These are phyloP conservation scores for Parelbella ahira DNA, from an alignment of 2,888 invertebrate species.

Conservation along the genomic window DNA sequence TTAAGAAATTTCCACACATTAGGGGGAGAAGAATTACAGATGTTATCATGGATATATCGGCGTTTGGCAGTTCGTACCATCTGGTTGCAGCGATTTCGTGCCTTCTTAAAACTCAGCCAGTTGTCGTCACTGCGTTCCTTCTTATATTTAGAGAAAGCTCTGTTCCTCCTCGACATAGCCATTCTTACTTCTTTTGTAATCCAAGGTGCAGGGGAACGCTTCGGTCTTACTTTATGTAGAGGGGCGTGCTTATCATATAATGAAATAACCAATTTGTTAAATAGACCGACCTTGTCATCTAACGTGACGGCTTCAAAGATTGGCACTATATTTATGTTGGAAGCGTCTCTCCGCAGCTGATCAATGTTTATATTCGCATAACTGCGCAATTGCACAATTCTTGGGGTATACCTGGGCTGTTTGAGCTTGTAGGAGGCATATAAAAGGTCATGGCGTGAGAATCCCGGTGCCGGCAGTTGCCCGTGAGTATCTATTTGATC, in stretches of 20 bases:
- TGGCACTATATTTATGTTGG: no score
- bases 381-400: background rate
- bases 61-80: background rate
- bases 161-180: background rate
- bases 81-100: background rate
- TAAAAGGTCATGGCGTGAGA: background rate
- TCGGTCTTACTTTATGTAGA: background rate
- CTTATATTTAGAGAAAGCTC: background rate
- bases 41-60: background rate
- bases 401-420: background rate
- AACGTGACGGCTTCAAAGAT: no score
- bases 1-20: background rate
- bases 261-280: background rate
- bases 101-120: background rate
- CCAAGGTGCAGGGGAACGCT: background rate
- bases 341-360: background rate
- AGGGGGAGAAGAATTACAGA: background rate
- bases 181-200: background rate
- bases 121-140: background rate
- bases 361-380: background rate
- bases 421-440: slow-evolving; percentile 2
- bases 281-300: background rate
- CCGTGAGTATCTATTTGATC: background rate
- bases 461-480: background rate
- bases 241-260: background rate